Evolutionary conservation across 2,888 invertebrate genomes (phyloP), one percentile per base, ranked within the genome.

Genomic region (Chalcosyrphus nemorum): DNA sequence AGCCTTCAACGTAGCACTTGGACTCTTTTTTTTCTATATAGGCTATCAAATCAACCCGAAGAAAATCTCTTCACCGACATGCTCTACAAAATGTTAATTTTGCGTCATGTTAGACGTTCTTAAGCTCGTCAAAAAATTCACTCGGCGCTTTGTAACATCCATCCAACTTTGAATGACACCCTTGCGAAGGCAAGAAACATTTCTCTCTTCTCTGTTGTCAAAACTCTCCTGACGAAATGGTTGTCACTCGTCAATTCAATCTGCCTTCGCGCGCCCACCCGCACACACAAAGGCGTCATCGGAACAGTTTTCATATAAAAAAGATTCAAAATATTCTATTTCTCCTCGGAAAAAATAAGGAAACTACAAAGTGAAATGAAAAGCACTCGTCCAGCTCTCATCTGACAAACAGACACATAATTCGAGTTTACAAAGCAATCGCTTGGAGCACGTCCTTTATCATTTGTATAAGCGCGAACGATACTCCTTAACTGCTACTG

Each of bases 361-460:
- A 56, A 50, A 61, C 43, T 68, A 74, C 74, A 74, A 80, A 74
- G 59, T 61, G 74, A 80, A 74, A 74, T 43, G 61, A 56, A 81
- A 68, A 21, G 57, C 50, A 29, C 68, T 45, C 70, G 76, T 71
- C 81, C 81, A 77, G 66, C 59, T 19, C 32, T 57, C 68, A 41
- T 75, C 81, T 81, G 63, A 70, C 70, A 41, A 80, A 52, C 56
- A 81, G 70, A 76, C 82, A 72, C 65, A 77, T 77, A 77, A 72
- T 77, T 82, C 77, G 61, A 72, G 59, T 78, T 68, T 70, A 78
- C 63, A 84, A 80, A 84, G 84, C 63, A 74, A 74, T 84, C 74
- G 84, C 84, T 80, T 43, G 57, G 43, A 70, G 84, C 78, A 80
- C 74, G 68, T 84, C 78, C 59, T 80, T 74, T 70, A 52, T 57